Evolutionary conservation across 2,888 invertebrate genomes (phyloP), one percentile per base, ranked within the genome.

Genomic region (Ormyrus pomaceus): DNA sequence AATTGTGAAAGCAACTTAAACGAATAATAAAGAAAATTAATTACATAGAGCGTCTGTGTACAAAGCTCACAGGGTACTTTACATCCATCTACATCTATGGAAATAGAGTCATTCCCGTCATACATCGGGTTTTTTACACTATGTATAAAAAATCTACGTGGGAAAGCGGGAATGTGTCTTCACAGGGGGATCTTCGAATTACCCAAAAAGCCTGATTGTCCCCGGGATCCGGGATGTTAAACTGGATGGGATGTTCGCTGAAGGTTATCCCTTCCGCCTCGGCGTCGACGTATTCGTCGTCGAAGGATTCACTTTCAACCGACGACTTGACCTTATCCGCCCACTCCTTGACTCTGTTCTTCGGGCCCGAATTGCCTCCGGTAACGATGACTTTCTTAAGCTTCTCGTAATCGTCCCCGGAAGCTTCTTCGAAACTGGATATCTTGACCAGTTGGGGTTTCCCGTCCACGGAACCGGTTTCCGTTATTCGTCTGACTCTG

Each of bases 121-220:
- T 66, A 71, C 79, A 46, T 64, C 10, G 79, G 10, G 68, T n/a
- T 48, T 48, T 46, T 5, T 64, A 53, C 62, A 77, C 51, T 50
- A 62, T 72, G 45, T 19, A 19, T 19, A 19, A 19, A 19, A 1
- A 19, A 19, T 73, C 77, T 77, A 79, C 68, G 73, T 19, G 19
- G 19, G 19, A 19, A 19, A 56, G 50, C 13, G 45, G 11, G 51
- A 13, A 19, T 19, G 19, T 19, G 19, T 19, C 19, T 19, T 19
- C 19, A 19, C 19, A 19, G 74, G 62, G 61, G 80, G 76, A 71
- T 76, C 72, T 69, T 81, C 62, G 77, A 79, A 84, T 89, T 91
- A 91, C 90, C 90, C 90, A 90, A 85, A 89, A 90, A 79, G 90
- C 87, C 83, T 88, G 85, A 84, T 85, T 87, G 66, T 86, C 84